Conservation (phyloP, 2,113 vertebrate genomes). For the Tachuris rubrigastra region DNA sequence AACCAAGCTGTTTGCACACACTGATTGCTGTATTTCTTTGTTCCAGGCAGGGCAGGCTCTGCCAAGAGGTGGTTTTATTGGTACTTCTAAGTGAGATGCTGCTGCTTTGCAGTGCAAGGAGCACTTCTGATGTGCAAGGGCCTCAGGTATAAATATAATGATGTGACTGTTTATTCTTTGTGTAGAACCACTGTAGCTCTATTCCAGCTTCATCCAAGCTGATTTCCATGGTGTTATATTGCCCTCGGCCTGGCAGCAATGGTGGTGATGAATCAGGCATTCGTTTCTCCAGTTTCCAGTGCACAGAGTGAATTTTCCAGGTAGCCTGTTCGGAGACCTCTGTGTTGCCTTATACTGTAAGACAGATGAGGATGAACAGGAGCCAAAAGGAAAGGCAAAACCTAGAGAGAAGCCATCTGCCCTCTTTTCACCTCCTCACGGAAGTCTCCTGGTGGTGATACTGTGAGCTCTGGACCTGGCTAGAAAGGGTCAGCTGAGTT, state of each 20-base stretch:
- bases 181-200: neutral
- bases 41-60: neutral
- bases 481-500: neutral
- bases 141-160: neutral
- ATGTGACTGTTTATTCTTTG: neutral
- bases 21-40: neutral
- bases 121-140: neutral
- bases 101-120: neutral
- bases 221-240: neutral
- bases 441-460: neutral
- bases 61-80: neutral
- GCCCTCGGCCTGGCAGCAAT: neutral
- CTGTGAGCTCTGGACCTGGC: fast-evolving
- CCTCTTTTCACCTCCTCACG: neutral
- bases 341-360: neutral
- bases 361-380: neutral
- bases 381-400: neutral
- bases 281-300: neutral
- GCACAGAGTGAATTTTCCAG: neutral
- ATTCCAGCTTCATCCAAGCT: neutral
- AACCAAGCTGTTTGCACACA: neutral
- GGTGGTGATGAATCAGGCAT: fast-evolving
- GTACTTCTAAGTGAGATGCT: neutral
- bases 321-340: neutral
- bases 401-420: neutral